Evolutionary conservation across 2,888 invertebrate species (phyloP).

Genomic region (Xestia rhomboidea): DNA sequence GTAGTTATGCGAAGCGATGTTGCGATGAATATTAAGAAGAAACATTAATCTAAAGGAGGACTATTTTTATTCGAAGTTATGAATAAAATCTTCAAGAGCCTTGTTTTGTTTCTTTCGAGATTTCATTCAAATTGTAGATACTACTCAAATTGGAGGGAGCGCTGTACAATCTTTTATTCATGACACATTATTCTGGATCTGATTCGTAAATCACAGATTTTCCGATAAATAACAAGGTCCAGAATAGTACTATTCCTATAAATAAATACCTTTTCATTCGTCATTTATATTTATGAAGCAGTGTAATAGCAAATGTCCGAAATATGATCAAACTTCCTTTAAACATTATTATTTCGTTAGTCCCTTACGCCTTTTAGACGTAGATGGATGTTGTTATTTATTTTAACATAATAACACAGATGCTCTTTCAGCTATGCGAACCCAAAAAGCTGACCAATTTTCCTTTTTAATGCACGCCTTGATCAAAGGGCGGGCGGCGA

Average conservation of each 20-base stretch:
- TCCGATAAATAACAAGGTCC: conserved; percentile 13
- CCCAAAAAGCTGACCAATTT: conserved; percentile 84
- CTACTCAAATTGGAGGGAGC: conserved; percentile 65
- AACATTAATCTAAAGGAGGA: conserved; percentile 8
- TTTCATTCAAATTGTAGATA: conserved; percentile 68
- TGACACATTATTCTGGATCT: conserved; percentile 47
- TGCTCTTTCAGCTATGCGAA: conserved; percentile 74
- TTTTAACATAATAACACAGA: conserved; percentile 64
- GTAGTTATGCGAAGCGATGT: background rate
- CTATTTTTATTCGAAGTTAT: conserved; percentile 26
- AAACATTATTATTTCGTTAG: conserved; percentile 32
- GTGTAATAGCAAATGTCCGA: conserved; percentile 3
- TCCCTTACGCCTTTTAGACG: conserved; percentile 42
- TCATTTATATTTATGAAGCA: conserved; percentile 39
- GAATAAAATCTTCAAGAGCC: conserved; percentile 22
- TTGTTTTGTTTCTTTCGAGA: conserved; percentile 29
- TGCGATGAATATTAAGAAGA: conserved; percentile 14
- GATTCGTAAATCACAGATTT: conserved; percentile 43
- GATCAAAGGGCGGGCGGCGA: conserved; percentile 84
- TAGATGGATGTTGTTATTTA: conserved; percentile 52
- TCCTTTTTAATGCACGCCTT: conserved; percentile 83
- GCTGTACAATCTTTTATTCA: conserved; percentile 72
- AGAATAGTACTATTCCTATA: conserved; percentile 8
- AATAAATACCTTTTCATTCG: conserved; percentile 9
- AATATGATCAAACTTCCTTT: conserved; percentile 21